Base-by-base conservation (phyloP, 1,140 invertebrate species). In the Hesperophylax magnus region DNA sequence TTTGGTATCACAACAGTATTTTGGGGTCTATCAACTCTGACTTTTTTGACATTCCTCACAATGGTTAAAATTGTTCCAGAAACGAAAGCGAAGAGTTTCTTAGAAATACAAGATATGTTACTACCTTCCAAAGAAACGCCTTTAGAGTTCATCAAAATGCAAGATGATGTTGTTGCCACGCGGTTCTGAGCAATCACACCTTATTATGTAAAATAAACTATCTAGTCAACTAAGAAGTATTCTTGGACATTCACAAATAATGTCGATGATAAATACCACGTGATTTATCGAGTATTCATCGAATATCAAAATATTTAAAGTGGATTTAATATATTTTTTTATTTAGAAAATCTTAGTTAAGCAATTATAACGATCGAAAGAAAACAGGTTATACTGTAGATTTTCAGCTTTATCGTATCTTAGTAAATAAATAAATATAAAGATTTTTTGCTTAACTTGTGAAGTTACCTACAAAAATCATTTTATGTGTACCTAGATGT, bases 11-110 rank as follows among this genome's bases (percentile, higher is more conserved):
- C 80, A 6, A 60, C 39, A 18, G 83, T 84, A 7, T 84, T 84
- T 75, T 84, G 80, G 80, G 63, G 78, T 14, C 77, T 84, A 8
- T 84, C 83, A 20, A 8, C 27, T 47, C 14, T 84, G 17, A 84
- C 83, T n/a, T 71, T 84, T 31, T 27, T 79, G 14, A 60, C 67
- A 24, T 75, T 81, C 22, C 20, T 82, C 2, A 53, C 52, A 9
- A 80, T 84, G 74, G 58, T 63, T 22, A 74, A 60, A 24, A 53
- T 82, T 7, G 75, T 80, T 20, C 83, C 83, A 1, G 83, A 84
- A 82, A 82, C 83, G 2, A 84, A 84, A 80, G 78, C 77, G 0
- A 84, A 82, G 47, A 82, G 80, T 52, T 84, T 84, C 52, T 61
- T 84, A 15, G 83, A 84, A 60, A 84, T 84, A 31, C 83, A 84